Percentiles rank a stretch among this genome's conserved stretches.
Conservation (phyloP, 2,888 invertebrate genomes). For the Aspidapion aeneum region DNA sequence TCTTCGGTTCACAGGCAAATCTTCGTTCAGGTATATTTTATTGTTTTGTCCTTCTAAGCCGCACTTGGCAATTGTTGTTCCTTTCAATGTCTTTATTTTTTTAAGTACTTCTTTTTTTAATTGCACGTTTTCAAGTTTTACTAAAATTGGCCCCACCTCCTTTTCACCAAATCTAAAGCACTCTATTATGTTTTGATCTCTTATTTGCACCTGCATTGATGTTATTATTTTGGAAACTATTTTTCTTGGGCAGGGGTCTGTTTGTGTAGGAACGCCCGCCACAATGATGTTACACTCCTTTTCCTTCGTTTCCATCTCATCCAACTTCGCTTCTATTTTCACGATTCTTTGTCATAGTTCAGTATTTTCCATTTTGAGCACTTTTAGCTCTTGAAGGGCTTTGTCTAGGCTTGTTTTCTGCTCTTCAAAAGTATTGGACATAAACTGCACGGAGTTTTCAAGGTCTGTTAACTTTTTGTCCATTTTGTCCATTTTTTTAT, state of each 20-base stretch:
- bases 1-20: slow-evolving; percentile 9
- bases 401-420: slow-evolving; percentile 11
- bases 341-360: slow-evolving; percentile 7
- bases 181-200: background rate
- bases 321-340: slow-evolving; percentile 8
- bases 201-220: background rate
- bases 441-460: too few relatives aligned
- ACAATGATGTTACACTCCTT: slow-evolving; percentile 12
- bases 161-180: slow-evolving; percentile 1
- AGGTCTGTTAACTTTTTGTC: slow-evolving; percentile 9
- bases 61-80: slow-evolving; percentile 11
- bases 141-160: slow-evolving; percentile 4
- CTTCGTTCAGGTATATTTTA: slow-evolving; percentile 14
- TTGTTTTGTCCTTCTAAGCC: slow-evolving; percentile 9
- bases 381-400: slow-evolving; percentile 3
- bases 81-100: slow-evolving; percentile 6
- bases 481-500: slow-evolving; percentile 4
- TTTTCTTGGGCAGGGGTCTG: background rate
- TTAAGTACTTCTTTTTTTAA: slow-evolving; percentile 5
- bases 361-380: slow-evolving; percentile 11
- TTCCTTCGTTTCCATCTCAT: slow-evolving; percentile 12
- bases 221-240: slow-evolving; percentile 5
- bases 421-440: slow-evolving; percentile 9
- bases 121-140: slow-evolving; percentile 2
- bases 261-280: slow-evolving; percentile 15